phyloP scores from a whole-genome alignment of 2,888 invertebrate genomes.

The Drosophila anceps region DNA sequence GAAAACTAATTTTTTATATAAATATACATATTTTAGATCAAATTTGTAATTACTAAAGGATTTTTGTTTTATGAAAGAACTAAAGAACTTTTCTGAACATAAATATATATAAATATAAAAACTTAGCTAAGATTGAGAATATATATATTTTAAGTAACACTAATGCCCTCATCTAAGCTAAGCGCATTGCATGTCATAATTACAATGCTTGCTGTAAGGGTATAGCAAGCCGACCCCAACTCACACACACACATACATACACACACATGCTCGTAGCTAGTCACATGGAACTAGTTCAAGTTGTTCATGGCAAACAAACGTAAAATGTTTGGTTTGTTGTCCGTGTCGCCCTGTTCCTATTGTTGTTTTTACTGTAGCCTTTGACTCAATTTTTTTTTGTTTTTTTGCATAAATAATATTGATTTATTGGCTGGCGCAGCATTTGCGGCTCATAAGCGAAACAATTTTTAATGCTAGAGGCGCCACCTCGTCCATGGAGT shows the following conservation, averaged over 20 bases:
- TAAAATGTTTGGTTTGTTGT: constrained; percentile 55
- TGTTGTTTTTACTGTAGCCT: constrained; percentile 16
- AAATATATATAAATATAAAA: neutral
- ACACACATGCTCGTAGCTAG: constrained; percentile 4
- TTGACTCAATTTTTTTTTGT: constrained; percentile 12
- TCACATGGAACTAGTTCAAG: constrained; percentile 61
- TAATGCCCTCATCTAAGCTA: neutral
- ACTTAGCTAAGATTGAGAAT: neutral
- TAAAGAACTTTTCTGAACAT: no score
- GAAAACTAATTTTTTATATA: no score
- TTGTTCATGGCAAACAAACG: constrained; percentile 66
- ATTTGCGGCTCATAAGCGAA: constrained; percentile 75
- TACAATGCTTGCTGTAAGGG: neutral
- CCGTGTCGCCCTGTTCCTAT: constrained; percentile 32
- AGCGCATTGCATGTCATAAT: neutral
- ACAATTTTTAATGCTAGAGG: constrained; percentile 74
- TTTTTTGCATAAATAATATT: constrained; percentile 79
- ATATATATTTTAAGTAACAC: neutral
- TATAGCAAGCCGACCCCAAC: constrained; percentile 15
- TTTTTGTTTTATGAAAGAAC: no score
- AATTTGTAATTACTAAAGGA: no score
- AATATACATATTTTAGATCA: no score
- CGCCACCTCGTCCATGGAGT: constrained; percentile 36
- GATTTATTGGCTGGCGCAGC: constrained; percentile 78
- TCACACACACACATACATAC: neutral